Evolutionary conservation across 2,797 vertebrate genomes (phyloP).

Genomic region (Potorous gilbertii): DNA sequence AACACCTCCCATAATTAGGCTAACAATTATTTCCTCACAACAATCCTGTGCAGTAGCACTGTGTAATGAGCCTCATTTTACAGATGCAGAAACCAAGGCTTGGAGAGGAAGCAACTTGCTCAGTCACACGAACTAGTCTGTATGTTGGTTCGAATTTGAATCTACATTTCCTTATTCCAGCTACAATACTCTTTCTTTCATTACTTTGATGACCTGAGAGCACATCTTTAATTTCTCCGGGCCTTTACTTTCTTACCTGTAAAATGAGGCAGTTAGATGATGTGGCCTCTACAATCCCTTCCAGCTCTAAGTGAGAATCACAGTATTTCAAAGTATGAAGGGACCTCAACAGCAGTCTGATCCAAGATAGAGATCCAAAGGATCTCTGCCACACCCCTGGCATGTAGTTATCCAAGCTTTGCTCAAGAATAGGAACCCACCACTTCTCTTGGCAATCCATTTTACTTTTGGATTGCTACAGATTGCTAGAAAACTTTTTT

Average conservation of each 20-base stretch:
- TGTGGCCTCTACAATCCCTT: neutral
- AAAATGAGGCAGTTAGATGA: neutral
- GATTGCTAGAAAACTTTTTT: neutral
- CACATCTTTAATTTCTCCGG: neutral
- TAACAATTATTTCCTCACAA: no score
- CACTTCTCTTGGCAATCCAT: neutral
- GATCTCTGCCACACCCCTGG: neutral
- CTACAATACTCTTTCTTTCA: neutral
- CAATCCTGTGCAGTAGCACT: neutral
- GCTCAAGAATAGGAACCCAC: neutral
- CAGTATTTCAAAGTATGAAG: neutral
- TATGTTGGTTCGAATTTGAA: neutral
- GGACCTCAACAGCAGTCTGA: neutral
- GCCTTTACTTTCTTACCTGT: neutral
- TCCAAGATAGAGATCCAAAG: neutral
- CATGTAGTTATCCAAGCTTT: neutral
- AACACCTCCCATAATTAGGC: neutral
- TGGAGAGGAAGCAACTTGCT: neutral
- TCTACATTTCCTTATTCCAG: neutral
- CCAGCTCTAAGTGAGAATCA: neutral
- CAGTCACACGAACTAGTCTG: neutral
- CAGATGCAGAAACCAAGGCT: neutral
- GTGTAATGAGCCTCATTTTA: no score
- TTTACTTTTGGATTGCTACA: neutral
- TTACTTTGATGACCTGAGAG: neutral